Evolutionary conservation across 2,797 vertebrate genomes (phyloP).

Genomic region (Hyperoplus immaculatus): DNA sequence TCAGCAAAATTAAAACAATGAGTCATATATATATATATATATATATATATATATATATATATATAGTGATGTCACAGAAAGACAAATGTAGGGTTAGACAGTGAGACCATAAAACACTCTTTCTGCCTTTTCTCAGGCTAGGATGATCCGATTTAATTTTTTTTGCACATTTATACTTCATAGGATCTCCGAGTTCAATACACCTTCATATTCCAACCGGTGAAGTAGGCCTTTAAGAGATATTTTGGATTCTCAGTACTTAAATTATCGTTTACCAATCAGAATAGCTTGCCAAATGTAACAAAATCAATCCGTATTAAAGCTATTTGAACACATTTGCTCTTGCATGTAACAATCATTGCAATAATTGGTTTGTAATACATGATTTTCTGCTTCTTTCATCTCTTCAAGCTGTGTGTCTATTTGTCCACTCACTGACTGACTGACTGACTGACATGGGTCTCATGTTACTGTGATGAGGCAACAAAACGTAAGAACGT

Average conservation of each 20-base stretch:
- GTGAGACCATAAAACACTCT: no score
- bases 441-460: not conserved
- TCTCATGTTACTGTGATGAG: constrained; percentile 6
- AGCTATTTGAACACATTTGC: not conserved
- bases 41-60: no score
- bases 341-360: not conserved
- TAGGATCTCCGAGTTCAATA: no score
- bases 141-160: no score
- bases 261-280: no score
- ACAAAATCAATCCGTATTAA: not conserved
- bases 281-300: not conserved
- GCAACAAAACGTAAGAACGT: not conserved
- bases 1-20: not conserved
- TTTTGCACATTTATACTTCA: no score
- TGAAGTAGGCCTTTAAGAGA: not conserved
- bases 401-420: not conserved
- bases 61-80: no score
- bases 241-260: not conserved
- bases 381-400: not conserved
- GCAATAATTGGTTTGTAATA: not conserved
- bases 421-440: not conserved
- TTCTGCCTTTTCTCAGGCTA: no score
- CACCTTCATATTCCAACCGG: no score
- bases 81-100: no score
- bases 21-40: no score